These are phyloP conservation scores for Palaemon carinicauda DNA, from an alignment of 1,140 invertebrate species.

Conservation along the genomic window DNA sequence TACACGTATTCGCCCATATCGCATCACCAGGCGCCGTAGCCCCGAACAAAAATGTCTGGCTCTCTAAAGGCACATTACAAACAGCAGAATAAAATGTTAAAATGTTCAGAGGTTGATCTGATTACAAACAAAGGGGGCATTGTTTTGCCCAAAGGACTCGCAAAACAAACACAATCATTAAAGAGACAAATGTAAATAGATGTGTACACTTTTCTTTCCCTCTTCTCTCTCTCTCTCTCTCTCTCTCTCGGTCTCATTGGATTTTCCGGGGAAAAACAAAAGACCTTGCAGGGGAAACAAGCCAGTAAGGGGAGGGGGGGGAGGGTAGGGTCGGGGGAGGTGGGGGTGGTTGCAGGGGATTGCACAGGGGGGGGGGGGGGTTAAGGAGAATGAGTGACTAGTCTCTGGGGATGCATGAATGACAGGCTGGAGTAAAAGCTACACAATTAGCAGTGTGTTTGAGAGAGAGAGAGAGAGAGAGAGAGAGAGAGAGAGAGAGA, in stretches of 20 bases:
- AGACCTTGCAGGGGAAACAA: neutral
- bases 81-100: too few species aligned
- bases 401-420: neutral
- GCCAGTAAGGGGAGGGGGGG: neutral
- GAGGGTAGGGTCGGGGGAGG: neutral
- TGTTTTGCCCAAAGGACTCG: too few species aligned
- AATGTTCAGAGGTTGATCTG: too few species aligned
- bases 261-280: neutral
- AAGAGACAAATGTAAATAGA: neutral
- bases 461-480: neutral
- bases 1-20: neutral
- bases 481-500: neutral
- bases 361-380: neutral
- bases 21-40: neutral
- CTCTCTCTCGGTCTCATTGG: neutral
- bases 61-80: too few species aligned
- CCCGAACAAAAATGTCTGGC: too few species aligned
- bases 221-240: neutral
- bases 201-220: slow-evolving; percentile 1
- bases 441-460: neutral
- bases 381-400: neutral
- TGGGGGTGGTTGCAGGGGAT: neutral
- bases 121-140: too few species aligned
- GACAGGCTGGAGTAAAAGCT: neutral
- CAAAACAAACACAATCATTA: neutral